Evolutionary conservation across 2,888 invertebrate genomes (phyloP), one percentile per base, ranked within the genome.

Genomic region (Carcina quercana): DNA sequence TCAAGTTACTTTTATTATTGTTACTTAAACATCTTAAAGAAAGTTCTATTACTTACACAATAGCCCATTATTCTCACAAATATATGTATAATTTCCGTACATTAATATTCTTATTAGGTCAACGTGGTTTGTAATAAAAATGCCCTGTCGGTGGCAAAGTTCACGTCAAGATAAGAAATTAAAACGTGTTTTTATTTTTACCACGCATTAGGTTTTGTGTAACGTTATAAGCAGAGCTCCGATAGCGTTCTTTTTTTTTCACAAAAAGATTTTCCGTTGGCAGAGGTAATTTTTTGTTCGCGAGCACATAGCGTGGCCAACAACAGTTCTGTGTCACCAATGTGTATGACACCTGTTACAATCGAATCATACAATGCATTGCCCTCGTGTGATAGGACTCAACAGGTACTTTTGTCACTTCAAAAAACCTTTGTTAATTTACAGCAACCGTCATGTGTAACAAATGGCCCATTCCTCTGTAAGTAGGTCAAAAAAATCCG

Each of bases 301-400:
- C 35, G 47, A 39, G 57, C 64, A 60, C 48, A 47, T 45, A 59
- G 57, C 70, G 65, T 67, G 51, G 53, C 69, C 51, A 54, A 57
- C 54, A 50, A 34, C 53, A 51, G 58, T 63, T 67, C 56, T 65
- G 47, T 50, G 43, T 48, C 50, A 53, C 59, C 59, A 60, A 63
- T 59, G 45, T 27, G 28, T 25, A 54, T 59, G 55, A 70, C 72
- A 70, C 69, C 65, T 65, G 47, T 41, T 48, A 59, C 53, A 68
- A 66, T 67, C 61, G 62, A 70, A 70, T 64, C 61, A 61, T 54
- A 52, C 55, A 61, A 57, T 65, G 56, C 48, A 52, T 42, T 43
- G 34, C 47, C 34, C n/a, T n/a, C n/a, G n/a, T n/a, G n/a, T n/a
- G n/a, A n/a, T n/a, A n/a, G n/a, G n/a, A n/a, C n/a, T n/a, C n/a